Percentiles rank a stretch among this genome's conserved stretches.
Evolutionary conservation across 2,113 vertebrate genomes (phyloP).

Genomic region (Aegithalos caudatus): DNA sequence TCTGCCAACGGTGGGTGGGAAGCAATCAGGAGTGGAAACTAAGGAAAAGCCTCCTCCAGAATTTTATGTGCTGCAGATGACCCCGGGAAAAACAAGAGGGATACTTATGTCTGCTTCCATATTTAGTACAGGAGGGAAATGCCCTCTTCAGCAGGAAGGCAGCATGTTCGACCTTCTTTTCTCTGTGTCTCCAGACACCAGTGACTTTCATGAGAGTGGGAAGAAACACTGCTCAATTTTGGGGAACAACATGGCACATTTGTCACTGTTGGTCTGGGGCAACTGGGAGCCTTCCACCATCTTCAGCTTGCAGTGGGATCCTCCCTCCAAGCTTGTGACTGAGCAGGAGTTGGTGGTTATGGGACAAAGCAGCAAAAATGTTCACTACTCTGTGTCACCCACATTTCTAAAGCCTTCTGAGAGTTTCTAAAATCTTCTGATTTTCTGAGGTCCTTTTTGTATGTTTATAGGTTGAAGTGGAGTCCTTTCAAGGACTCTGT

Average conservation of each 20-base stretch:
- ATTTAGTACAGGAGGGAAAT: neutral
- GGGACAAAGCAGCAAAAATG: neutral
- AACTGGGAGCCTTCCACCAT: neutral
- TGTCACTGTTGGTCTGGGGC: neutral
- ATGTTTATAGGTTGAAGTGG: too few relatives aligned
- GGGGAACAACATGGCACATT: neutral
- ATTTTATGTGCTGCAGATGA: neutral
- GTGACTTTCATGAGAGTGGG: neutral
- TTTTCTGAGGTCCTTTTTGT: too few relatives aligned
- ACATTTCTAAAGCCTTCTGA: too few relatives aligned
- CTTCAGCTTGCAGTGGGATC: neutral
- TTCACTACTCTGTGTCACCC: too few relatives aligned
- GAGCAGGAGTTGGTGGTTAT: neutral
- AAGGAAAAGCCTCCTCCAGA: neutral
- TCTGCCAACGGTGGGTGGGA: neutral
- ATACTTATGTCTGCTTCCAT: neutral
- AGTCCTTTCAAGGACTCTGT: too few relatives aligned
- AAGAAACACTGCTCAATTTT: neutral
- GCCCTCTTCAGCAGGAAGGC: neutral
- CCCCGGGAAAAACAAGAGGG: neutral
- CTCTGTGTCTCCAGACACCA: neutral
- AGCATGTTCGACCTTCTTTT: neutral
- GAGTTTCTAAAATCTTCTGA: too few relatives aligned
- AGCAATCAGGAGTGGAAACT: neutral
- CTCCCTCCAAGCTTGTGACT: fast-evolving